Evolutionary conservation across 2,113 vertebrate genomes (phyloP).

Genomic region (Pycnonotus jocosus): DNA sequence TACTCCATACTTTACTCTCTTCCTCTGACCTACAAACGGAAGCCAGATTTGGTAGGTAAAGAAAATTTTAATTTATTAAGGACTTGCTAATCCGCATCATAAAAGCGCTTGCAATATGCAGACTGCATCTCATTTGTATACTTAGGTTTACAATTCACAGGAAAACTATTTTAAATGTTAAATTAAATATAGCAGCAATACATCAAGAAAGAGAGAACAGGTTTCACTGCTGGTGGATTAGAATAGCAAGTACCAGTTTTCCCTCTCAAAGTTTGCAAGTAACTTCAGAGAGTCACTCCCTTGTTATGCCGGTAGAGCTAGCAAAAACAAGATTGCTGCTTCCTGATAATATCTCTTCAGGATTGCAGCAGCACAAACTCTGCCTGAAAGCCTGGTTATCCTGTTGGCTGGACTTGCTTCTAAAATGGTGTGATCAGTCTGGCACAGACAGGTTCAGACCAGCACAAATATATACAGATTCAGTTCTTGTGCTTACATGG

Average conservation of each 20-base stretch:
- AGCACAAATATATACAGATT: neutral
- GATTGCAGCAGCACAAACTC: constrained; percentile 6
- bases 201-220: neutral
- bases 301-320: neutral
- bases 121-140: neutral
- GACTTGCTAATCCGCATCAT: neutral
- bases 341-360: constrained; percentile 20
- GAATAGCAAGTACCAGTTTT: neutral
- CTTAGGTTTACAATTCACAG: neutral
- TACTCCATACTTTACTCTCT: constrained; percentile 76
- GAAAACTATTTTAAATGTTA: neutral
- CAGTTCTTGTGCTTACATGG: neutral
- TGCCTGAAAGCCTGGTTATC: constrained; percentile 33
- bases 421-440: neutral
- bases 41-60: constrained; percentile 91
- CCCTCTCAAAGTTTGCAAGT: neutral
- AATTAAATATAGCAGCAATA: neutral
- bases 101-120: neutral
- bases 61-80: neutral
- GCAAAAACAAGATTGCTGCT: neutral
- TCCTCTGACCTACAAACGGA: constrained; percentile 79
- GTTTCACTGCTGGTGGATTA: neutral
- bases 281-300: neutral
- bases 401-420: neutral
- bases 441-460: constrained; percentile 33